Evolutionary conservation across 2,113 vertebrate genomes (phyloP).

Genomic region (Steatornis caripensis): DNA sequence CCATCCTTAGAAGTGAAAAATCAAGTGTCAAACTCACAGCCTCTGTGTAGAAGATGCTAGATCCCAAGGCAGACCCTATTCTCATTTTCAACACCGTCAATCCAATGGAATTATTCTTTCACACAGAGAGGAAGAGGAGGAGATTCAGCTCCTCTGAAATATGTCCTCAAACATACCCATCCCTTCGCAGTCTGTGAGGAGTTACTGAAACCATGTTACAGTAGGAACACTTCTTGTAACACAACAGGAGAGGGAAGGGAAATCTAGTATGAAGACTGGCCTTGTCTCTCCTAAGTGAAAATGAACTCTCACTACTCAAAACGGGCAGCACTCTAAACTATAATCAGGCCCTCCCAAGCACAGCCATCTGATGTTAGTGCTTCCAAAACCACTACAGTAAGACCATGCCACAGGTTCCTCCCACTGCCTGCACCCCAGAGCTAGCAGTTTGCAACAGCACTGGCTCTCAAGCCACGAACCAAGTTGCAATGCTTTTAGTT

Average conservation of each 20-base stretch:
- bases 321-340: too few relatives aligned
- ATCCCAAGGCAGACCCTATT: neutral
- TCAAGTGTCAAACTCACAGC: neutral
- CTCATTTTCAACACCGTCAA: neutral
- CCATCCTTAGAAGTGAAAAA: neutral
- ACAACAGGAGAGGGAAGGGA: neutral
- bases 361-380: neutral
- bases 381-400: neutral
- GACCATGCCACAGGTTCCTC: neutral
- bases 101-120: neutral
- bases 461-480: neutral
- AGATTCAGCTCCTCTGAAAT: neutral
- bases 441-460: neutral
- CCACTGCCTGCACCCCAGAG: neutral
- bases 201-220: neutral
- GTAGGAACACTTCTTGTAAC: neutral
- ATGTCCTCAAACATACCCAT: neutral
- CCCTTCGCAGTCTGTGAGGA: neutral
- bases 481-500: neutral
- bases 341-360: neutral
- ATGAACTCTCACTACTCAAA: neutral
- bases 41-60: neutral
- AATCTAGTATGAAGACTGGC: neutral
- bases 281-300: neutral
- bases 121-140: neutral